These are phyloP conservation scores for Myathropa florea DNA, from an alignment of 2,888 invertebrate genomes.

Conservation along the genomic window DNA sequence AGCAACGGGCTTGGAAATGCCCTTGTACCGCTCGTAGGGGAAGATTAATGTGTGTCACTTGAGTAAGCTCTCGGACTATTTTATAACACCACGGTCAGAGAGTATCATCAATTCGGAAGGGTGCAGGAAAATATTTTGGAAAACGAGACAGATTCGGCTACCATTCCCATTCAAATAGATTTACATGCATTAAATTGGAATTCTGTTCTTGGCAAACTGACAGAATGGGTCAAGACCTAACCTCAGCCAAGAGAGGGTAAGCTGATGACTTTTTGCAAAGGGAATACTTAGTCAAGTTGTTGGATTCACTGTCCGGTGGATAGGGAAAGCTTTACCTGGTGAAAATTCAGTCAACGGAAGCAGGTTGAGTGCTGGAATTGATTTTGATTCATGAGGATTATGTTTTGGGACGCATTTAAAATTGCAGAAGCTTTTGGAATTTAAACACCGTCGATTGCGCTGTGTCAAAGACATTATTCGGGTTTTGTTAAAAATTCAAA, in stretches of 20 bases:
- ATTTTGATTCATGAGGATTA: too few relatives aligned
- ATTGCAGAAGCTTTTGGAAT: too few relatives aligned
- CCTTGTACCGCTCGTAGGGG: slow-evolving; percentile 12
- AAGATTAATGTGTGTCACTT: slow-evolving; percentile 48
- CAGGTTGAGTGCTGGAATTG: not conserved
- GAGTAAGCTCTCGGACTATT: slow-evolving; percentile 30
- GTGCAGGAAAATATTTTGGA: slow-evolving; percentile 3
- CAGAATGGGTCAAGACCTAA: not conserved
- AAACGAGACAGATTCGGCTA: slow-evolving; percentile 13
- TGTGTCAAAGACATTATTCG: too few relatives aligned
- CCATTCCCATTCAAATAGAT: slow-evolving; percentile 24
- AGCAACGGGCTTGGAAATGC: slow-evolving; percentile 6
- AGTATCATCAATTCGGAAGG: slow-evolving; percentile 7
- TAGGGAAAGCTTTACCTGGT: not conserved
- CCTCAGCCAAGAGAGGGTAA: not conserved
- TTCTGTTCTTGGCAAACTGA: slow-evolving; percentile 16
- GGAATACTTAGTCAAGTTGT: not conserved
- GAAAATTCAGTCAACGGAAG: not conserved
- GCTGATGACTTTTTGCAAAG: slow-evolving; percentile 3
- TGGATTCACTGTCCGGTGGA: not conserved
- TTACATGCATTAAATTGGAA: slow-evolving; percentile 38
- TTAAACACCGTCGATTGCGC: too few relatives aligned
- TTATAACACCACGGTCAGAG: slow-evolving; percentile 16
- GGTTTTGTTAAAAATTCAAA: too few relatives aligned
- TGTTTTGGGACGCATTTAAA: too few relatives aligned